Percentiles rank a stretch among this genome's conserved stretches.
phyloP scores from a whole-genome alignment of 2,888 invertebrate species.

The Acheta domesticus region DNA sequence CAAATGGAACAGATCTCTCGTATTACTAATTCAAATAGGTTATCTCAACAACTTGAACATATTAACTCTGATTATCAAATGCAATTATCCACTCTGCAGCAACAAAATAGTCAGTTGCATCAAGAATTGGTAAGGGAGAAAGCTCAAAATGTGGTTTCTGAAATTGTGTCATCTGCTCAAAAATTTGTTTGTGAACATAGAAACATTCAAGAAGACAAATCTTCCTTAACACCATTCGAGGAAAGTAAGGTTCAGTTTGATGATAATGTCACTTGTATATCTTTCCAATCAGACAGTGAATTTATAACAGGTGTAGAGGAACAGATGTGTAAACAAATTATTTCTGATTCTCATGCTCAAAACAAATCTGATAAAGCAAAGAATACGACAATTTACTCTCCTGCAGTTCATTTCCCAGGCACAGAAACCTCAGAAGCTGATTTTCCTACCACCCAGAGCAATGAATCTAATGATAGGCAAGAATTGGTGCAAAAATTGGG shows the following conservation, averaged over 20 bases:
- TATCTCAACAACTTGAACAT: not conserved
- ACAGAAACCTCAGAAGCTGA: not conserved
- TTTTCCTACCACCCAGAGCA: not conserved
- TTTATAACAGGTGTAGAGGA: not conserved
- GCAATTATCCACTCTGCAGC: slow-evolving; percentile 23
- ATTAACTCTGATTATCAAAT: not conserved
- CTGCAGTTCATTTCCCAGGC: not conserved
- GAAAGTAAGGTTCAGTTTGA: not conserved
- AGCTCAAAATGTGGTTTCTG: slow-evolving; percentile 44
- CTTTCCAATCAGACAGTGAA: not conserved
- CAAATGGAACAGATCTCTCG: not conserved
- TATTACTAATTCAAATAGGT: not conserved
- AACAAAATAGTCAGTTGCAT: slow-evolving; percentile 42
- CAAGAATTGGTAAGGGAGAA: slow-evolving; percentile 31
- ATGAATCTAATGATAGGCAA: not conserved
- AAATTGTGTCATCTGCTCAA: slow-evolving; percentile 43
- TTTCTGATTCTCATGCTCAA: not conserved
- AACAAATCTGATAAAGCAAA: not conserved
- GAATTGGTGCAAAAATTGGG: slow-evolving; percentile 25
- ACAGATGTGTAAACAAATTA: not conserved
- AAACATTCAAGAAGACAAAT: not conserved
- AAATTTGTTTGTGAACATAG: slow-evolving; percentile 20
- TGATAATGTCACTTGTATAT: not conserved
- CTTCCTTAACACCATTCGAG: not conserved
- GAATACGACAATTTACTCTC: no score